phyloP scores from a whole-genome alignment of 2,888 invertebrate genomes.

The Anarsia innoxiella region DNA sequence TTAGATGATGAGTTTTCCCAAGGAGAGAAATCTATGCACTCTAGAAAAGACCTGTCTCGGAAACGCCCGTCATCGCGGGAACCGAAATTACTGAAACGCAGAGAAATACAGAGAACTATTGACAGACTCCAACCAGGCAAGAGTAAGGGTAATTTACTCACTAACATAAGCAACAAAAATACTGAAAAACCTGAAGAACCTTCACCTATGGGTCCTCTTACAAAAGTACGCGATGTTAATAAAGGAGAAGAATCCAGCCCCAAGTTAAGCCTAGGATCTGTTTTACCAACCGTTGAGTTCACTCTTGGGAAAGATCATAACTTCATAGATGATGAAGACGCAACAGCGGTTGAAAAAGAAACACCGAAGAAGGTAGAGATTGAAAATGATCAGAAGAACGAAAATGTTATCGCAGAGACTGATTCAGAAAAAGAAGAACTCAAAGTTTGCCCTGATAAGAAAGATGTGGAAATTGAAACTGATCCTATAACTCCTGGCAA shows the following conservation, averaged over 20 bases:
- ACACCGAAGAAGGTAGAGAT: too few species aligned
- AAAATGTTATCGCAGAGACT: conserved; percentile 27
- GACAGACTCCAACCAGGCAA: conserved; percentile 90
- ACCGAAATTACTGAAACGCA: conserved; percentile 63
- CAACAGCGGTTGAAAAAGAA: conserved; percentile 14
- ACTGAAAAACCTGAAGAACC: conserved; percentile 76
- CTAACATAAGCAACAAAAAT: conserved; percentile 76
- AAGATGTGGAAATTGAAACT: conserved; percentile 60
- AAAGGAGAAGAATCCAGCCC: conserved; percentile 83
- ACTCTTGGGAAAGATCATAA: conserved; percentile 80
- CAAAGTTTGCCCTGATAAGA: conserved; percentile 38
- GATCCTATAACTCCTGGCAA: conserved; percentile 35
- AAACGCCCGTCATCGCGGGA: conserved; percentile 65
- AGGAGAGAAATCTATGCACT: conserved; percentile 44
- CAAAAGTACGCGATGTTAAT: conserved; percentile 75
- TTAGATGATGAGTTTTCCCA: conserved; percentile 57
- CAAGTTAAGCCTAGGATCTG: conserved; percentile 89
- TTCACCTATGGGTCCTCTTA: conserved; percentile 66
- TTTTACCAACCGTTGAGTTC: conserved; percentile 82
- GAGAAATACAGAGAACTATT: conserved; percentile 87
- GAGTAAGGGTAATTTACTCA: conserved; percentile 88
- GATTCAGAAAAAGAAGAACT: conserved; percentile 32
- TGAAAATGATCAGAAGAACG: conserved; percentile 35
- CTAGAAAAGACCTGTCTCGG: conserved; percentile 60
- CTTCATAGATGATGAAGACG: conserved; percentile 56